phyloP scores from a whole-genome alignment of 2,888 invertebrate species.

The Trimorus sp. region DNA sequence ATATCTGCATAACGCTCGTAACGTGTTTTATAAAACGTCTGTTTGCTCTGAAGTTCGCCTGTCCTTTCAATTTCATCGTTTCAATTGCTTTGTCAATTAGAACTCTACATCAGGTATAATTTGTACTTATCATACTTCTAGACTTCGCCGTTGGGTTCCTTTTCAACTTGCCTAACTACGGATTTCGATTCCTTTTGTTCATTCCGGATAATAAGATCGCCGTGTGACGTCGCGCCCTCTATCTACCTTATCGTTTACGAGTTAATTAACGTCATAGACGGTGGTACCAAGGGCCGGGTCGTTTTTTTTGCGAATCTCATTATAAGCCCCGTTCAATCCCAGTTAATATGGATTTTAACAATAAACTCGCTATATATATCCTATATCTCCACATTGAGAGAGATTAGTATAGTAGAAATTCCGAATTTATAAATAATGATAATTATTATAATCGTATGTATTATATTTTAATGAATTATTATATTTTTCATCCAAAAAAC shows the following conservation, averaged over 20 bases:
- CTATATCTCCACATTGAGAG: too few species aligned
- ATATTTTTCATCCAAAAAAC: too few species aligned
- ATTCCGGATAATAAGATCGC: slow-evolving; percentile 38
- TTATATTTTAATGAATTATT: too few species aligned
- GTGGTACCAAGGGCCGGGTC: background rate
- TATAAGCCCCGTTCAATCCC: too few species aligned
- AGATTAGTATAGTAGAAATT: too few species aligned
- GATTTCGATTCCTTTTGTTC: slow-evolving; percentile 16
- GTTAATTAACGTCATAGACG: slow-evolving; percentile 48
- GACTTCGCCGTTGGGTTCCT: slow-evolving; percentile 34
- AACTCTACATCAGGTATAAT: slow-evolving; percentile 63
- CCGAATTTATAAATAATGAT: too few species aligned
- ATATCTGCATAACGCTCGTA: slow-evolving; percentile 60
- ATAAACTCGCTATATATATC: too few species aligned
- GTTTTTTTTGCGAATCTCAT: too few species aligned
- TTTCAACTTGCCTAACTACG: slow-evolving; percentile 19
- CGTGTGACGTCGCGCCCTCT: slow-evolving; percentile 3
- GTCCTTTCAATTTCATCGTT: slow-evolving; percentile 34
- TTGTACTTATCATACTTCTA: slow-evolving; percentile 66
- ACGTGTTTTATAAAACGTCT: slow-evolving; percentile 61
- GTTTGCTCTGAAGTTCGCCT: too few species aligned
- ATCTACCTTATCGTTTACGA: slow-evolving; percentile 17
- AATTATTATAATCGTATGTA: too few species aligned
- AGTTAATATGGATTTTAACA: too few species aligned
- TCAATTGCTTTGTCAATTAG: slow-evolving; percentile 41